A percentile compares a stretch with the other conserved stretches of the same genome.
These are phyloP conservation scores for Leptodactylus fuscus DNA, from an alignment of 2,113 vertebrate genomes.

Conservation along the genomic window DNA sequence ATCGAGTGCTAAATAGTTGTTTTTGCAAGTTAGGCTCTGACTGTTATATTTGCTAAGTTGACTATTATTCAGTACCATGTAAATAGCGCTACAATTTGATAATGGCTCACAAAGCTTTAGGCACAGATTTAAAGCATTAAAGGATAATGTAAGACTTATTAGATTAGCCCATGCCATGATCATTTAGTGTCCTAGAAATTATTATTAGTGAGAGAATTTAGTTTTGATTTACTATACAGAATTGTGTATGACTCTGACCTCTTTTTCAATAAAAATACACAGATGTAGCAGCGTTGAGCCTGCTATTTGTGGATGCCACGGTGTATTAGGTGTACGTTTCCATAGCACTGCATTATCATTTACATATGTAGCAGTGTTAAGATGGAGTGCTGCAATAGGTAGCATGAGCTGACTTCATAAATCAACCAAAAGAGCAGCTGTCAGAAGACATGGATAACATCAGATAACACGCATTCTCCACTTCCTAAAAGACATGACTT, in stretches of 20 bases:
- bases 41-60: constrained; percentile 66
- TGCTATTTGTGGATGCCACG: not conserved
- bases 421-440: not conserved
- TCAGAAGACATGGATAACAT: not conserved
- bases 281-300: not conserved
- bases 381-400: not conserved
- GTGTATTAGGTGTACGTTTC: not conserved
- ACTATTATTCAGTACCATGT: constrained; percentile 66
- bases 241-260: not conserved
- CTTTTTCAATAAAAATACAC: constrained; percentile 6
- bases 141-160: constrained; percentile 77
- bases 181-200: constrained; percentile 76
- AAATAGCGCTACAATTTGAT: constrained; percentile 74
- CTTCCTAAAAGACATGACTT: not conserved
- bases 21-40: constrained; percentile 68
- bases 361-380: not conserved
- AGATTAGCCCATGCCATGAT: constrained; percentile 76
- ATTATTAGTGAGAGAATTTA: constrained; percentile 66
- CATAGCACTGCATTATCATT: not conserved
- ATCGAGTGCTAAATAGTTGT: constrained; percentile 67
- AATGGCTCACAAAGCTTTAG: constrained; percentile 72
- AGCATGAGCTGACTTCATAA: not conserved
- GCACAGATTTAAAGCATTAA: constrained; percentile 76
- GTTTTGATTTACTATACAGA: constrained; percentile 17
- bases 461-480: not conserved